phyloP scores from a whole-genome alignment of 2,113 vertebrate species.

The Zosterops hypoxanthus region DNA sequence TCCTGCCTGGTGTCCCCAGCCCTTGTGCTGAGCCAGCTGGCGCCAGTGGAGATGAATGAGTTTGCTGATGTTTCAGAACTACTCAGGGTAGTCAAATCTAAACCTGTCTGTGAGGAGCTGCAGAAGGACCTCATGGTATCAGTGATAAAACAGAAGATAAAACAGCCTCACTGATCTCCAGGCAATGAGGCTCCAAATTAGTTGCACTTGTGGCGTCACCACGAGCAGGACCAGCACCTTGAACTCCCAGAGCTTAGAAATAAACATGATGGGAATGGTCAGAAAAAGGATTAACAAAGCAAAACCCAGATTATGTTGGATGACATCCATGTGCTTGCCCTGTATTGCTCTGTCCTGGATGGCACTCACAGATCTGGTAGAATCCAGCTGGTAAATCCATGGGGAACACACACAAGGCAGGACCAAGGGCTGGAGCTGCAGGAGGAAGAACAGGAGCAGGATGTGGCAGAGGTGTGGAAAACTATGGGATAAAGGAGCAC shows the following conservation, averaged over 20 bases:
- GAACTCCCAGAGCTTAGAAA: not conserved
- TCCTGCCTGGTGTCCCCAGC: not conserved
- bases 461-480: not conserved
- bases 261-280: not conserved
- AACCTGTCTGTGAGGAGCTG: slow-evolving; percentile 19
- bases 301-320: not conserved
- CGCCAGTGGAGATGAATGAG: not conserved
- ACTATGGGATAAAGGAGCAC: not conserved
- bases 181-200: not conserved
- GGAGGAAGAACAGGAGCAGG: not conserved
- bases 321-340: rapidly evolving
- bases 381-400: not conserved
- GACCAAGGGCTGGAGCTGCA: not conserved
- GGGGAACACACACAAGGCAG: rapidly evolving
- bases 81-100: not conserved
- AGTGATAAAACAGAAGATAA: not conserved
- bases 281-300: not conserved
- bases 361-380: not conserved
- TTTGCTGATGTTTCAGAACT: not conserved
- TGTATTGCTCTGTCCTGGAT: not conserved
- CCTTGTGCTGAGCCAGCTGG: not conserved
- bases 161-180: not conserved
- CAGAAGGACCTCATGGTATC: not conserved
- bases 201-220: rapidly evolving
- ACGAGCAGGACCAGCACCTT: not conserved